A percentile compares a stretch with the other conserved stretches of the same genome.
phyloP scores from a whole-genome alignment of 2,888 invertebrate species.

The Drosophila atripex region DNA sequence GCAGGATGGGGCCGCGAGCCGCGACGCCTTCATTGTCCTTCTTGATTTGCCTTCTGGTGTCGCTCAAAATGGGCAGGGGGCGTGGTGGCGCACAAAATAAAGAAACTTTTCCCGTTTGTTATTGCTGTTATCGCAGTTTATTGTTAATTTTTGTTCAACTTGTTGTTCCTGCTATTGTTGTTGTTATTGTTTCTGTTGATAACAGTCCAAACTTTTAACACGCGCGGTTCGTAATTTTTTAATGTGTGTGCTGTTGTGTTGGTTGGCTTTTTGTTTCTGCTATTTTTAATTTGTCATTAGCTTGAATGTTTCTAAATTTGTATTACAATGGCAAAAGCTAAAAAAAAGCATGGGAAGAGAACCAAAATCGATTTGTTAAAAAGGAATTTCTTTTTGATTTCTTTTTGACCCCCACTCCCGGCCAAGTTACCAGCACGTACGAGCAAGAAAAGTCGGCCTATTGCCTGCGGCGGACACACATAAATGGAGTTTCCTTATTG shows the following conservation, averaged over 20 bases:
- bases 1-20: slow-evolving; percentile 49
- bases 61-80: slow-evolving; percentile 17
- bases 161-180: slow-evolving; percentile 43
- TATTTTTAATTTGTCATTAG: slow-evolving; percentile 79
- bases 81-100: slow-evolving; percentile 33
- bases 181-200: slow-evolving; percentile 52
- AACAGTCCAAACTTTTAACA: slow-evolving; percentile 61
- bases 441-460: slow-evolving; percentile 41
- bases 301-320: slow-evolving; percentile 58
- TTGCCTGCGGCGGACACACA: slow-evolving; percentile 46
- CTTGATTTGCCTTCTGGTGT: slow-evolving; percentile 66
- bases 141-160: slow-evolving; percentile 54
- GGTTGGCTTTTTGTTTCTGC: slow-evolving; percentile 30
- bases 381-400: slow-evolving; percentile 61
- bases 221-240: slow-evolving; percentile 57
- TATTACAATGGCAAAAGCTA: slow-evolving; percentile 45
- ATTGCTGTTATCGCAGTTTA: slow-evolving; percentile 51
- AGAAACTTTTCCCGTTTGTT: slow-evolving; percentile 65
- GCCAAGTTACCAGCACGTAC: slow-evolving; percentile 56
- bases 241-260: slow-evolving; percentile 34
- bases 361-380: slow-evolving; percentile 69
- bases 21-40: slow-evolving; percentile 64
- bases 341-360: slow-evolving; percentile 9
- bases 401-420: slow-evolving; percentile 3
- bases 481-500: slow-evolving; percentile 45